Evolutionary conservation across 2,888 invertebrate species (phyloP).

Genomic region (Catocala nupta): DNA sequence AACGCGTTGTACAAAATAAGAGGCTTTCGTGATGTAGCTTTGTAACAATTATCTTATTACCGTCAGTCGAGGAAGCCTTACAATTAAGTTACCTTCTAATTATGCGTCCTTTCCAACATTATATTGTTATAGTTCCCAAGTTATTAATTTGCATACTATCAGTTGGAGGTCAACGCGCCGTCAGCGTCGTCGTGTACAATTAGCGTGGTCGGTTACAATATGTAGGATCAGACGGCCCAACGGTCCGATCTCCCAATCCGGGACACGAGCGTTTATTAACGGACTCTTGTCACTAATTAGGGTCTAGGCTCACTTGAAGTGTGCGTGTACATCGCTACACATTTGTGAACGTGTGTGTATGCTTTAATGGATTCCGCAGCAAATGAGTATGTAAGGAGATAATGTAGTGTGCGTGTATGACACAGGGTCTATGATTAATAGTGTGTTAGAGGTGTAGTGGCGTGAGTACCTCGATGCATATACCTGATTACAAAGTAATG

Average conservation of each 20-base stretch:
- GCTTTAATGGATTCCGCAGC: slow-evolving; percentile 25
- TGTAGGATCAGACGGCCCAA: slow-evolving; percentile 46
- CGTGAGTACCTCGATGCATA: slow-evolving; percentile 10
- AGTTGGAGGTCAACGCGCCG: slow-evolving; percentile 44
- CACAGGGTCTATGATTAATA: slow-evolving; percentile 36
- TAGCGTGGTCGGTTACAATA: slow-evolving; percentile 46
- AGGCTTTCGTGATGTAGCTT: slow-evolving; percentile 11
- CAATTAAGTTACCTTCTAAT: slow-evolving; percentile 46
- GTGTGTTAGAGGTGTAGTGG: slow-evolving; percentile 14
- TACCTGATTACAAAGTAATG: slow-evolving; percentile 13
- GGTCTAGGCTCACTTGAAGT: slow-evolving; percentile 36
- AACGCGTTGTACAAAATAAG: too few species aligned
- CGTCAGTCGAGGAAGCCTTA: slow-evolving; percentile 26
- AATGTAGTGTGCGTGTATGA: slow-evolving; percentile 24
- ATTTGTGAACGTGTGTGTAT: slow-evolving; percentile 11
- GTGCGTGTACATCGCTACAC: slow-evolving; percentile 26
- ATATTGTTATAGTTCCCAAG: slow-evolving; percentile 34
- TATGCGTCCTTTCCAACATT: slow-evolving; percentile 40
- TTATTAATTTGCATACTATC: slow-evolving; percentile 54
- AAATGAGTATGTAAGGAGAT: slow-evolving; percentile 29
- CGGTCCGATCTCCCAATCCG: slow-evolving; percentile 46
- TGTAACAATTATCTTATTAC: slow-evolving; percentile 36
- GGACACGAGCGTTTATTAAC: slow-evolving; percentile 54
- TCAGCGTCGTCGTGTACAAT: slow-evolving; percentile 43
- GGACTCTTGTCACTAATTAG: slow-evolving; percentile 55